These are phyloP conservation scores for Endomychus coccineus DNA, from an alignment of 2,888 invertebrate species.

Conservation along the genomic window DNA sequence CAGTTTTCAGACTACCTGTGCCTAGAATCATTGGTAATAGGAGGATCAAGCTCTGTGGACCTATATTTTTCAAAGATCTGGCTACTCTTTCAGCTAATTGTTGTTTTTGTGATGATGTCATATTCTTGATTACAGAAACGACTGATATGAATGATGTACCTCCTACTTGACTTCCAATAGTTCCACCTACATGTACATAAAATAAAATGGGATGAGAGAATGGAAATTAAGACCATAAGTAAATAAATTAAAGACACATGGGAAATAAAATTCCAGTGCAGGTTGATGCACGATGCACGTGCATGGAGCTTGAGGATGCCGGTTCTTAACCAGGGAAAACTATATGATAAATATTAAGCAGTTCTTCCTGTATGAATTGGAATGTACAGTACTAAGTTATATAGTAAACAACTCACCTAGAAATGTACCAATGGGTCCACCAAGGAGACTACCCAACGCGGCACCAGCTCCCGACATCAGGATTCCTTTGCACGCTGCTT, in stretches of 20 bases:
- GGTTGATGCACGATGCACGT: too few relatives aligned
- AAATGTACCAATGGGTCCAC: conserved; percentile 39
- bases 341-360: too few relatives aligned
- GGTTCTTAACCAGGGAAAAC: too few relatives aligned
- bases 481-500: conserved; percentile 37
- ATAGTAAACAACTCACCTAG: conserved; percentile 36
- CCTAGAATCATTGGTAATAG: conserved; percentile 26
- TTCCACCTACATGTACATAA: too few relatives aligned
- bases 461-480: conserved; percentile 34
- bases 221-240: too few relatives aligned
- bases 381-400: too few relatives aligned
- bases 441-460: conserved; percentile 36
- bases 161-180: conserved; percentile 31
- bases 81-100: conserved; percentile 26
- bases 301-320: too few relatives aligned
- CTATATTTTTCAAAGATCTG: conserved; percentile 24
- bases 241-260: too few relatives aligned
- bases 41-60: conserved; percentile 27
- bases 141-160: conserved; percentile 38
- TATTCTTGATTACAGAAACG: conserved; percentile 31
- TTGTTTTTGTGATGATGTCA: conserved; percentile 31
- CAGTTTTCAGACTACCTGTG: conserved; percentile 24
- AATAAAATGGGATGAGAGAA: too few relatives aligned
- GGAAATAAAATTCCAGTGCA: too few relatives aligned
- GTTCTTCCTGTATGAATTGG: too few relatives aligned